Percentiles rank a stretch among this genome's conserved stretches.
phyloP scores from a whole-genome alignment of 2,888 invertebrate genomes.

The Agriopis aurantiaria region DNA sequence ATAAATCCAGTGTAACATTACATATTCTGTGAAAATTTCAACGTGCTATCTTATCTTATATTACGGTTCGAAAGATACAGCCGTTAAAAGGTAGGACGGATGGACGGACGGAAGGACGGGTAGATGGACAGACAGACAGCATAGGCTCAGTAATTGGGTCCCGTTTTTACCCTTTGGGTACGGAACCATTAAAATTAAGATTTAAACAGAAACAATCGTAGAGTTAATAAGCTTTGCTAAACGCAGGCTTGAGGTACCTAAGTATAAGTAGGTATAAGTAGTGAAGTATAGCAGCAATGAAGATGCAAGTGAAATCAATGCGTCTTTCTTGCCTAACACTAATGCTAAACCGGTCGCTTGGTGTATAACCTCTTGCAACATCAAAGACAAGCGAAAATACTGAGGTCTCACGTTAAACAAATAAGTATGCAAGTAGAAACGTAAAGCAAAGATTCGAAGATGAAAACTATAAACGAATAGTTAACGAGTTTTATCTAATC shows the following conservation, averaged over 20 bases:
- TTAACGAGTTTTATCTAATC: slow-evolving; percentile 44
- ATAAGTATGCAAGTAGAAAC: slow-evolving; percentile 20
- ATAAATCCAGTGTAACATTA: too few relatives aligned
- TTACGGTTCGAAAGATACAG: too few relatives aligned
- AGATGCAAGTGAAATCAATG: slow-evolving; percentile 52
- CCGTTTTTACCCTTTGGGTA: too few relatives aligned
- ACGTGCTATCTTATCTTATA: too few relatives aligned
- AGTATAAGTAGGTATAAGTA: too few relatives aligned
- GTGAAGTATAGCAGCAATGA: slow-evolving; percentile 22
- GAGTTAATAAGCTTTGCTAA: background rate
- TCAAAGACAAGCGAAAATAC: slow-evolving; percentile 39
- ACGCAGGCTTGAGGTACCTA: background rate
- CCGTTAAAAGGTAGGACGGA: too few relatives aligned
- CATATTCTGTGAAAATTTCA: too few relatives aligned
- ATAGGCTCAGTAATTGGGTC: too few relatives aligned
- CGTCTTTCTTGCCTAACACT: slow-evolving; percentile 49
- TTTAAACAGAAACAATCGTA: background rate
- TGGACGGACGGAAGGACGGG: too few relatives aligned
- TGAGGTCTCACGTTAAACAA: slow-evolving; percentile 14
- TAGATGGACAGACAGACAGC: too few relatives aligned
- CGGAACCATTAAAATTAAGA: background rate
- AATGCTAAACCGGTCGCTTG: slow-evolving; percentile 59
- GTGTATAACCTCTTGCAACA: slow-evolving; percentile 65
- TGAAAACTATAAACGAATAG: slow-evolving; percentile 6
- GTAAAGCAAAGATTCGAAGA: slow-evolving; percentile 29